A percentile compares a stretch with the other conserved stretches of the same genome.
Conservation (phyloP, 2,797 vertebrate genomes). For the Xenentodon cancila region DNA sequence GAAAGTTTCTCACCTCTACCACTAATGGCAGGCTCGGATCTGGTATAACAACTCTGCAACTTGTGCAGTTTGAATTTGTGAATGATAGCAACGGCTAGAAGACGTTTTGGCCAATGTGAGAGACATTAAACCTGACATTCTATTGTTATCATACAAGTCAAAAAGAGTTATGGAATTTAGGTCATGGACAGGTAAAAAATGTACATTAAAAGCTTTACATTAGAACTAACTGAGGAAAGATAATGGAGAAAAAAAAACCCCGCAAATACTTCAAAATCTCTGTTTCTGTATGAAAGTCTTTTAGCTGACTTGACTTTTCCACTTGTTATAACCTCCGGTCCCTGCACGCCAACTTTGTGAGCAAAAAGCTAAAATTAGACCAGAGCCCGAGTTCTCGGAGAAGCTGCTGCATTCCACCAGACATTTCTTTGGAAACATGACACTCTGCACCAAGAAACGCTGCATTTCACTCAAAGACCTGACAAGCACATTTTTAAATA, state of each 20-base stretch:
- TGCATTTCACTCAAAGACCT: slow-evolving; percentile 53
- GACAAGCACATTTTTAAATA: slow-evolving; percentile 33
- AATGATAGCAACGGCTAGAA: too few species aligned
- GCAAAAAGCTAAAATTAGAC: slow-evolving; percentile 82
- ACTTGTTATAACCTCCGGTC: slow-evolving; percentile 75
- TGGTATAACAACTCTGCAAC: too few species aligned
- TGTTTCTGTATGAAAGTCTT: slow-evolving; percentile 32
- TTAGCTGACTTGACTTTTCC: slow-evolving; percentile 61
- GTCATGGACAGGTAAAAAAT: slow-evolving; percentile 1
- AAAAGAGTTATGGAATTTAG: too few species aligned
- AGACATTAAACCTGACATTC: too few species aligned
- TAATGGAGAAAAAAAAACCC: neutral
- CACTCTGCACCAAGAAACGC: slow-evolving; percentile 71
- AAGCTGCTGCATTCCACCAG: slow-evolving; percentile 78
- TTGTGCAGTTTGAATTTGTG: too few species aligned
- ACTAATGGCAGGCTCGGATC: too few species aligned
- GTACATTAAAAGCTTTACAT: neutral
- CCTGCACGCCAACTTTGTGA: slow-evolving; percentile 70
- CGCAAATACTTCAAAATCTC: neutral
- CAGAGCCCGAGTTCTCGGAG: slow-evolving; percentile 73
- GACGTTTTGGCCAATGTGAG: too few species aligned
- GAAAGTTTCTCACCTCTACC: too few species aligned
- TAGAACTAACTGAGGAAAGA: neutral
- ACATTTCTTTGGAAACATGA: slow-evolving; percentile 79
- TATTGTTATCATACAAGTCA: too few species aligned